A percentile compares a stretch with the other conserved stretches of the same genome.
Evolutionary conservation across 2,797 vertebrate genomes (phyloP).

Genomic region (Catharus ustulatus): DNA sequence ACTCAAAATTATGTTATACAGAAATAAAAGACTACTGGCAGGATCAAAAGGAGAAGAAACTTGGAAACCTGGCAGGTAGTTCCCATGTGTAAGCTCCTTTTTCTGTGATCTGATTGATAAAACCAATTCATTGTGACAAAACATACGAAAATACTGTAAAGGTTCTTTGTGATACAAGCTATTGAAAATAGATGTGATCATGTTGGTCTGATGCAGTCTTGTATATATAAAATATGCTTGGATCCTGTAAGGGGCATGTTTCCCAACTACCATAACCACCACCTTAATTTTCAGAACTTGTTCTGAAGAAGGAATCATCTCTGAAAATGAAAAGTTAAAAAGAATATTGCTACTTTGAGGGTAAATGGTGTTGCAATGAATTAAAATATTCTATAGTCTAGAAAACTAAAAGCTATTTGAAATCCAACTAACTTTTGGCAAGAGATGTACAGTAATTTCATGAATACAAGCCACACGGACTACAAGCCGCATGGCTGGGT

Average conservation of each 20-base stretch:
- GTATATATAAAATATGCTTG: background rate
- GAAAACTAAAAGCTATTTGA: background rate
- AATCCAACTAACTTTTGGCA: background rate
- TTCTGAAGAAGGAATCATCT: background rate
- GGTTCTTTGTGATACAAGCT: background rate
- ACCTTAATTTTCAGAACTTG: background rate
- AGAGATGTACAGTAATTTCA: background rate
- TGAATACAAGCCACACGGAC: too few species aligned
- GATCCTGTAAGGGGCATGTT: background rate
- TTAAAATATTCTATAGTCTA: background rate
- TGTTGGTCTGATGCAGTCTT: background rate
- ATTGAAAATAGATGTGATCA: background rate
- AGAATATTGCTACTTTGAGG: background rate
- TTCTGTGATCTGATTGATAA: background rate
- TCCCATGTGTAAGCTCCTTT: background rate
- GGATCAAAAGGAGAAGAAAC: background rate
- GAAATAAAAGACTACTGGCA: background rate
- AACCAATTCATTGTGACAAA: background rate
- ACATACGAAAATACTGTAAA: background rate
- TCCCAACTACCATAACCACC: background rate
- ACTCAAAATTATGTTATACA: background rate
- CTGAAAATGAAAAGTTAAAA: background rate
- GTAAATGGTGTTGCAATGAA: background rate
- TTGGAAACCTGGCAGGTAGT: background rate
- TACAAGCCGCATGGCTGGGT: too few species aligned